Evolutionary conservation across 2,113 vertebrate species (phyloP).

Genomic region (Vombatus ursinus): DNA sequence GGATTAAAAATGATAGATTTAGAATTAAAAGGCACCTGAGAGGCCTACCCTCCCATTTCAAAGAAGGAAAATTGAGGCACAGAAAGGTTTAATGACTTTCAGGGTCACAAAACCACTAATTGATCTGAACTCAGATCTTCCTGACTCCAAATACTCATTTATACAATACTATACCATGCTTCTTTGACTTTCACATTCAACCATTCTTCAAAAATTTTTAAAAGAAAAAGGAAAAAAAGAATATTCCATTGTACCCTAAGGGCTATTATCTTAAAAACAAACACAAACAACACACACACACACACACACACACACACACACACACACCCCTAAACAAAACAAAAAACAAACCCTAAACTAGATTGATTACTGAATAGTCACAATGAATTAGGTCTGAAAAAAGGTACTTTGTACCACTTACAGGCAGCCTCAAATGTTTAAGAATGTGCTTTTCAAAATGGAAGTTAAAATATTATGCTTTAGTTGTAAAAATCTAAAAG

Average conservation of each 20-base stretch:
- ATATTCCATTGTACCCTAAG: neutral
- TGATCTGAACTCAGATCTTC: neutral
- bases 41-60: neutral
- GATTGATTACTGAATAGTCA: neutral
- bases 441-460: neutral
- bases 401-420: neutral
- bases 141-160: neutral
- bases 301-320: too few relatives aligned
- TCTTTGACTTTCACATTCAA: neutral
- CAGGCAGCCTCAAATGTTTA: neutral
- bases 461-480: conserved; percentile 52
- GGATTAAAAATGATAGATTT: neutral
- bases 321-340: neutral
- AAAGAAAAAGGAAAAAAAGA: conserved; percentile 1
- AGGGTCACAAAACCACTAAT: neutral
- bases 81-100: neutral
- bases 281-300: neutral
- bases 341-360: neutral
- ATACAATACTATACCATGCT: neutral
- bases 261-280: neutral
- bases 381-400: neutral
- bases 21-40: neutral
- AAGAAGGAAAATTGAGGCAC: neutral
- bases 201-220: neutral
- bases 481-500: conserved; percentile 52